Conservation (phyloP, 2,113 vertebrate species). For the Indicator indicator region DNA sequence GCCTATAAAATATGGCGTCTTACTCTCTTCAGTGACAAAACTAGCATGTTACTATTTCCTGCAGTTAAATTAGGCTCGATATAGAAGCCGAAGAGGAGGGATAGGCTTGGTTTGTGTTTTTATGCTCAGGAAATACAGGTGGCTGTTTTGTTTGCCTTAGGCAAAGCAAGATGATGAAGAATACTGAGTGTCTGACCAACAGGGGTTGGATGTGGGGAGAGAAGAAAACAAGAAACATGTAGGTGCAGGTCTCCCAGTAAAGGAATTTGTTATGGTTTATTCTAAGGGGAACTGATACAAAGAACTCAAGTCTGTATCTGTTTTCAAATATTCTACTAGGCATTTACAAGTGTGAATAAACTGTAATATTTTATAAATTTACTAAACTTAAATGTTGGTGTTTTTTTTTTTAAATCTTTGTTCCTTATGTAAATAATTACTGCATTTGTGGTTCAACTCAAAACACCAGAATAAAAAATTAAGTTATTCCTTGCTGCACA, state of each 20-base stretch:
- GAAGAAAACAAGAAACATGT: neutral
- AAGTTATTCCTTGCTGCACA: neutral
- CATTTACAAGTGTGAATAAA: neutral
- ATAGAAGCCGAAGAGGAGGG: neutral
- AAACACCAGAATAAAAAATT: neutral
- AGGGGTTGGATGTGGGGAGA: neutral
- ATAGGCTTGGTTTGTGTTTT: neutral
- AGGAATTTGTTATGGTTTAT: conserved; percentile 10
- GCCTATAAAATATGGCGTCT: rapidly evolving
- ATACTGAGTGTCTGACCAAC: neutral
- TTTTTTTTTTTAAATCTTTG: neutral
- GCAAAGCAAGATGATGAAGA: neutral
- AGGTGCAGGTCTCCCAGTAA: neutral
- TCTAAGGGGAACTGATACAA: neutral
- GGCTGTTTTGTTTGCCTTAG: neutral
- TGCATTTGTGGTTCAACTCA: neutral
- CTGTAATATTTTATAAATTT: neutral
- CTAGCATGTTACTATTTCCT: neutral
- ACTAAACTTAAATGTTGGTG: neutral
- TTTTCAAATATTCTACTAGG: neutral
- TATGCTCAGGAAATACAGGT: neutral
- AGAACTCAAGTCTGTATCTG: neutral
- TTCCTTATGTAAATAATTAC: neutral
- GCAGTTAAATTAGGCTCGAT: neutral
- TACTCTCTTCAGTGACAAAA: neutral